A percentile compares a stretch with the other conserved stretches of the same genome.
Conservation (phyloP, 2,113 vertebrate genomes). For the Melanocharis versteri region DNA sequence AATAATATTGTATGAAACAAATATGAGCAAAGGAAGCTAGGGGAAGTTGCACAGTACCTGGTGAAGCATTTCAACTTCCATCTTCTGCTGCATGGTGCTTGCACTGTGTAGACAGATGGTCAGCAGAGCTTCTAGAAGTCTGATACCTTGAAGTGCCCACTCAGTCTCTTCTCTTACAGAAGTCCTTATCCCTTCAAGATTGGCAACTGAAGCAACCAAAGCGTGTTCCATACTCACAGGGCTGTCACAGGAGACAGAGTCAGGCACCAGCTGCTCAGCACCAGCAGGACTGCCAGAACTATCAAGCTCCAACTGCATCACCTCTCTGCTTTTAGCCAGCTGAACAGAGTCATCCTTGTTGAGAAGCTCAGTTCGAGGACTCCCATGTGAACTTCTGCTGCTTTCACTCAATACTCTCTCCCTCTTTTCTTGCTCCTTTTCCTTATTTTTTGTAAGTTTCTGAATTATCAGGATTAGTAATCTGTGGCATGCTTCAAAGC, state of each 20-base stretch:
- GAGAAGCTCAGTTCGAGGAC: not conserved
- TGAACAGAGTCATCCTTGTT: not conserved
- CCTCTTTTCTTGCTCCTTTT: conserved; percentile 56
- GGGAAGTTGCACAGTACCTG: conserved; percentile 76
- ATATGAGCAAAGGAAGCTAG: not conserved
- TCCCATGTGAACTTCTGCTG: not conserved
- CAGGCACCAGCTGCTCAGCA: not conserved
- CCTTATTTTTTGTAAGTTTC: conserved; percentile 72
- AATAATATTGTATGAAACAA: not conserved
- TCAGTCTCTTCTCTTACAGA: conserved; percentile 71
- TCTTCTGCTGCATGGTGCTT: conserved; percentile 78
- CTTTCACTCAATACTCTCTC: not conserved
- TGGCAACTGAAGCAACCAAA: not conserved
- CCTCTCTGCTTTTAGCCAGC: not conserved
- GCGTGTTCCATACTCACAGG: not conserved
- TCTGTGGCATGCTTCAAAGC: conserved; percentile 84
- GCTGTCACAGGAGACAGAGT: not conserved
- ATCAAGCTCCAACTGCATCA: not conserved
- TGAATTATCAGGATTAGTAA: conserved; percentile 89
- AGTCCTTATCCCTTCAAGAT: conserved; percentile 42
- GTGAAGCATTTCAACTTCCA: conserved; percentile 76
- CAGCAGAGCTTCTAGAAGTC: conserved; percentile 90
- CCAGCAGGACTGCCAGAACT: not conserved
- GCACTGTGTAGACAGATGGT: conserved; percentile 90
- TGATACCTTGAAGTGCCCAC: conserved; percentile 83